phyloP scores from a whole-genome alignment of 2,113 vertebrate genomes.

The Mastomys coucha region DNA sequence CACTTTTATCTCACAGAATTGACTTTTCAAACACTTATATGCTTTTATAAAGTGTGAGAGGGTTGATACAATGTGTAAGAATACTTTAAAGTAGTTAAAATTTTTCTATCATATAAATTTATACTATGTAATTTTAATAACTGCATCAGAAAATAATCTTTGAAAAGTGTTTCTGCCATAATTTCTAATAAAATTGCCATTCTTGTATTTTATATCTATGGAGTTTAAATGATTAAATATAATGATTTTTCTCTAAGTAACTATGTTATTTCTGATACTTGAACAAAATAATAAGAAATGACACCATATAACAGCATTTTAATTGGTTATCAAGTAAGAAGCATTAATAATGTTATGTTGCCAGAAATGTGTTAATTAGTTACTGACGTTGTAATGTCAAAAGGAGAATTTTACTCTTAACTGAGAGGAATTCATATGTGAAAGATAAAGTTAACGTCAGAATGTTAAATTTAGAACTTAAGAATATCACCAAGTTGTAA shows the following conservation, averaged over 20 bases:
- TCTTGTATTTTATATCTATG: neutral
- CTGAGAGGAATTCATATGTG: neutral
- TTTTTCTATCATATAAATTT: neutral
- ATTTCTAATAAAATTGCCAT: neutral
- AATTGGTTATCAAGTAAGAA: constrained; percentile 11
- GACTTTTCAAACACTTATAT: constrained; percentile 39
- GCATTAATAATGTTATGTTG: constrained; percentile 14
- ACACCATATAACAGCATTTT: constrained; percentile 38
- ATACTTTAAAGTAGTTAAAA: constrained; percentile 18
- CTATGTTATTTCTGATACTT: neutral
- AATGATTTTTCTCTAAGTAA: neutral
- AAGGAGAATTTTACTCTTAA: neutral
- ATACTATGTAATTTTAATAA: constrained; percentile 33
- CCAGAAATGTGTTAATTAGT: constrained; percentile 12
- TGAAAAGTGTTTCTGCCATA: neutral
- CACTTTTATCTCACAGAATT: neutral
- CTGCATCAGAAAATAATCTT: constrained; percentile 26
- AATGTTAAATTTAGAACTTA: neutral
- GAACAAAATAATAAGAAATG: constrained; percentile 28
- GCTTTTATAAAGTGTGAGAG: neutral
- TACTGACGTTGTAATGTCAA: neutral
- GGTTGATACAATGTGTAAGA: neutral
- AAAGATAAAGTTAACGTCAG: neutral
- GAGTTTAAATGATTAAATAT: constrained; percentile 36
- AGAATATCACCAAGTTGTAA: neutral